A percentile compares a stretch with the other conserved stretches of the same genome.
Conservation (phyloP, 2,113 vertebrate species). For the Pelvicachromis taeniatus region DNA sequence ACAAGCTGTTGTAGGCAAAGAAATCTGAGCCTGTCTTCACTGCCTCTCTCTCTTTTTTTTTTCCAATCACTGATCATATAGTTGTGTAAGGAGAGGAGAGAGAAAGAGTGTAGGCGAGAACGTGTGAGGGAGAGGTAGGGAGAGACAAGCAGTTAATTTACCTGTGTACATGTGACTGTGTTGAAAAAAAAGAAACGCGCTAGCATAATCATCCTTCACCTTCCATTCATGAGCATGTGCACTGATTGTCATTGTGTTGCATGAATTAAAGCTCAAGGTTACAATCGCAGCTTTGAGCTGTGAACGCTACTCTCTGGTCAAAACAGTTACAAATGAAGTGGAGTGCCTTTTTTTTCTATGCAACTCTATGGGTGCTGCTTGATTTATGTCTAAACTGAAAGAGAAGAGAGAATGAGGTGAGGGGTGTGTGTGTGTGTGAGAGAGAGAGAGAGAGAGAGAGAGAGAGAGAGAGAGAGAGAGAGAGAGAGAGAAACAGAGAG, state of each 20-base stretch:
- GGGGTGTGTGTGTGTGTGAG: no score
- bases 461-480: constrained; percentile 25
- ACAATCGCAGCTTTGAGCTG: not conserved
- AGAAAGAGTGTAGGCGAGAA: not conserved
- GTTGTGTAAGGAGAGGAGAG: not conserved
- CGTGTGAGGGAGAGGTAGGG: not conserved
- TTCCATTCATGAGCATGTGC: constrained; percentile 1
- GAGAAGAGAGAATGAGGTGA: constrained; percentile 30
- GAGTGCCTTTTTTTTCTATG: not conserved
- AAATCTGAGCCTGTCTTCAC: constrained; percentile 37
- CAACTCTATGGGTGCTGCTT: not conserved
- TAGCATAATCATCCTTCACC: constrained; percentile 15
- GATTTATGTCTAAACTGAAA: constrained; percentile 23
- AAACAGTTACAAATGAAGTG: constrained; percentile 16
- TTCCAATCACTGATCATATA: constrained; percentile 31
- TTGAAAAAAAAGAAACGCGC: not conserved
- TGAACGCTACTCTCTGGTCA: not conserved
- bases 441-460: not conserved
- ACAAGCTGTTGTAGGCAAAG: constrained; percentile 56
- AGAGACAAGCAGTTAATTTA: constrained; percentile 58
- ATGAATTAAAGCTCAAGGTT: constrained; percentile 57
- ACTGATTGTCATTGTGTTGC: constrained; percentile 20
- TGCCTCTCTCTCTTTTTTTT: constrained; percentile 32
- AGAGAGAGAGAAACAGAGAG: not conserved
- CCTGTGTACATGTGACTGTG: constrained; percentile 8